Base-by-base conservation (phyloP, 2,888 invertebrate genomes). In the Cephus spinipes region DNA sequence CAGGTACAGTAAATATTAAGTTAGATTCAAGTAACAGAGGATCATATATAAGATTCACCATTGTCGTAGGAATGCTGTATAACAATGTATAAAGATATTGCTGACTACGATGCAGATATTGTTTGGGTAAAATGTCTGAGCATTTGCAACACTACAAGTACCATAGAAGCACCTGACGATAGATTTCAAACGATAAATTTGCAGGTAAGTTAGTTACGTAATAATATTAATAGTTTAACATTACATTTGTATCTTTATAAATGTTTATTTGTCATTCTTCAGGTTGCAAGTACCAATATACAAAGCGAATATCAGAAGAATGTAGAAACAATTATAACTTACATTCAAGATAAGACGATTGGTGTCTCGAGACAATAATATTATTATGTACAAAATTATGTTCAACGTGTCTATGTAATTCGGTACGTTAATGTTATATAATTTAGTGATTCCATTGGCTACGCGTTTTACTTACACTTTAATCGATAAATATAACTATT, bases 51-150 rank as follows among this genome's bases (percentile, higher is more conserved):
- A 55, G 6, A 23, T 23, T 55, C 9, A 55, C 23, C 9, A 55
- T 55, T 79, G 81, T 85, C 89, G 31, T 89, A 95, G 94, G 87
- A 88, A 73, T 90, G 92, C 34, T 94, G 94, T 4, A 89, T 94
- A 30, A 87, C 90, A 68, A 93, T 94, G 89, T 94, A 93, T 90
- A 92, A 92, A 87, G 89, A 88, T 9, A 89, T 94, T 75, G 86
- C 93, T 4, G 86, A 88, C 4, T 93, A 93, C 87, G 93, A 94
- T 86, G 90, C 85, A 1, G 90, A 92, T 84, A 81, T 92, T 23
- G 90, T 91, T 35, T 91, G 87, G 89, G 85, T 89, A 0, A 91
- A 91, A 81, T 91, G 91, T 79, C 84, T 91, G 4, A 86, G 87
- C 75, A 83, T 91, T 69, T 90, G 88, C 87, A 82, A 87, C 81